phyloP scores from a whole-genome alignment of 2,113 vertebrate genomes.

The Bothrops jararaca region DNA sequence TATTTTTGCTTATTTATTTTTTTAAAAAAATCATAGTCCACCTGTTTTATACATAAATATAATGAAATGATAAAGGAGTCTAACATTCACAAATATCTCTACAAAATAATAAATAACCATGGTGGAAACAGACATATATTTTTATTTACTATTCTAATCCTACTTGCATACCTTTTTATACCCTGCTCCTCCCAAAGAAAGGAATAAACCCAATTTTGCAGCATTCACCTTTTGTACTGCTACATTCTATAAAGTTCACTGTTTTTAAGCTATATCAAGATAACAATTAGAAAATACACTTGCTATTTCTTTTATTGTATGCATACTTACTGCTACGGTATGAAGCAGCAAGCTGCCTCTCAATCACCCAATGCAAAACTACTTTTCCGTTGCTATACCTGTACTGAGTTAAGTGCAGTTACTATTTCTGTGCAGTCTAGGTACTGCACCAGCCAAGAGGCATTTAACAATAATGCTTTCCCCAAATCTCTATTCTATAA shows the following conservation, averaged over 20 bases:
- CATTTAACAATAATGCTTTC: constrained; percentile 48
- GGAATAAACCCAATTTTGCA: constrained; percentile 43
- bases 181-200: constrained; percentile 68
- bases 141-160: constrained; percentile 54
- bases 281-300: constrained; percentile 60
- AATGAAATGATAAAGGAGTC: constrained; percentile 69
- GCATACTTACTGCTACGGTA: constrained; percentile 37
- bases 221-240: constrained; percentile 48
- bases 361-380: constrained; percentile 25
- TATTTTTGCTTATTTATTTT: constrained; percentile 79
- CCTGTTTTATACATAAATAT: constrained; percentile 78
- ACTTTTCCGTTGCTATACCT: constrained; percentile 30
- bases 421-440: constrained; percentile 31
- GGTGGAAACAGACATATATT: constrained; percentile 64
- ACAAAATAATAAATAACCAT: constrained; percentile 81
- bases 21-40: constrained; percentile 72
- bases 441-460: constrained; percentile 28
- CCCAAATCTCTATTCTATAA: constrained; percentile 36
- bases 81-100: constrained; percentile 76
- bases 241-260: constrained; percentile 36
- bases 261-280: constrained; percentile 42
- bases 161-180: constrained; percentile 58
- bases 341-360: constrained; percentile 36
- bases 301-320: constrained; percentile 22
- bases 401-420: constrained; percentile 2